Percentiles rank a stretch among this genome's conserved stretches.
Evolutionary conservation across 2,113 vertebrate species (phyloP).

Genomic region (Bagarius yarrelli): DNA sequence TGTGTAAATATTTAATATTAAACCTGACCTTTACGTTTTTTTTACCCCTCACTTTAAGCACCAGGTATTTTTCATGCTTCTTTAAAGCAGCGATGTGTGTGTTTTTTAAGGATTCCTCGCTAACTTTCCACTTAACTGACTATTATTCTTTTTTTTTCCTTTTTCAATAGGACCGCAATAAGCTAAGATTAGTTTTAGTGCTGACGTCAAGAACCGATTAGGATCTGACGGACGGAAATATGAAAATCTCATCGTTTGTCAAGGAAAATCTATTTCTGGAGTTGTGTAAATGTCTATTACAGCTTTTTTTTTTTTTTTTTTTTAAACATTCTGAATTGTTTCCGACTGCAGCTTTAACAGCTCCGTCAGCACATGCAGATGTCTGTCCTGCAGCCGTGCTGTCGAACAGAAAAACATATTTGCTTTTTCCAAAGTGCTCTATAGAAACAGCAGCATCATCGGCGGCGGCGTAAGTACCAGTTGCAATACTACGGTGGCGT

Average conservation of each 20-base stretch:
- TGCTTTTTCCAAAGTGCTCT: conserved; percentile 13
- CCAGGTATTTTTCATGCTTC: not conserved
- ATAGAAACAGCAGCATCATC: not conserved
- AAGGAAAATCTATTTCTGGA: not conserved
- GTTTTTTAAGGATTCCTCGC: not conserved
- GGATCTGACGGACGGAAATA: not conserved
- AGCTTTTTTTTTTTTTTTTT: not conserved
- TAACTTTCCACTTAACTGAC: not conserved
- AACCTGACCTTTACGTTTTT: not conserved
- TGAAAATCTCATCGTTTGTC: not conserved
- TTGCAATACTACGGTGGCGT: conserved; percentile 22
- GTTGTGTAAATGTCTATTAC: not conserved
- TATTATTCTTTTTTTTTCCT: not conserved
- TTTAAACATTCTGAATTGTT: not conserved
- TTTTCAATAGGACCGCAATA: not conserved
- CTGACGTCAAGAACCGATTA: too few species aligned
- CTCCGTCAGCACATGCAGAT: not conserved
- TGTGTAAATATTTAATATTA: conserved; percentile 19
- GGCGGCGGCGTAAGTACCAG: conserved; percentile 29
- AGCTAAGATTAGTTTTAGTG: not conserved
- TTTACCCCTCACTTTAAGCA: not conserved
- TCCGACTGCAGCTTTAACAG: not conserved
- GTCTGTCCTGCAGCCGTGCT: not conserved
- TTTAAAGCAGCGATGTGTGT: not conserved
- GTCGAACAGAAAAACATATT: not conserved